These are phyloP conservation scores for Engraulis encrasicolus DNA, from an alignment of 2,113 vertebrate genomes.

Conservation along the genomic window DNA sequence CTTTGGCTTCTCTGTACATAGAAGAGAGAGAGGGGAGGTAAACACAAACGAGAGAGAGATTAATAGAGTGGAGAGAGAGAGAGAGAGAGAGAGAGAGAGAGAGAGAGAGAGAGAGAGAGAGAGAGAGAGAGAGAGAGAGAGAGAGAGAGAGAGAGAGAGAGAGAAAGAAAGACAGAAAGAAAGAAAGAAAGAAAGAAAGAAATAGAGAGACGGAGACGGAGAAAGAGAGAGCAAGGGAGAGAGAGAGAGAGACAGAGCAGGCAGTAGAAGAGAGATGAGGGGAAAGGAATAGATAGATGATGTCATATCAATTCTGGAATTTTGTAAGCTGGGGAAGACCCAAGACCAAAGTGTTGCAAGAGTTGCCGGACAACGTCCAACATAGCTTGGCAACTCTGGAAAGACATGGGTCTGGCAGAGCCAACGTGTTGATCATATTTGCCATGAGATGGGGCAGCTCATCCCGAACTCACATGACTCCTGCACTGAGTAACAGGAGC, in stretches of 20 bases:
- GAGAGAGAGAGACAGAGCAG: background rate
- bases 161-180: background rate
- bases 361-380: too few relatives aligned
- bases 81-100: background rate
- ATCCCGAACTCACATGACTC: too few relatives aligned
- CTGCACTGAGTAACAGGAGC: too few relatives aligned
- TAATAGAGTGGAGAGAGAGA: background rate
- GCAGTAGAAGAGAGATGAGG: background rate
- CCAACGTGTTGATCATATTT: too few relatives aligned
- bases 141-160: too few relatives aligned
- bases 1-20: slow-evolving; percentile 89
- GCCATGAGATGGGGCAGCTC: too few relatives aligned
- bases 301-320: too few relatives aligned
- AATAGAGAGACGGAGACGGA: background rate
- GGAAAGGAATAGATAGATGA: too few relatives aligned
- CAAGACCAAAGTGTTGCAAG: too few relatives aligned
- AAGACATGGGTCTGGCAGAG: background rate
- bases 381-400: too few relatives aligned
- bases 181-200: background rate
- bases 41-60: background rate
- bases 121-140: background rate
- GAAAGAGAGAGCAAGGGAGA: too few relatives aligned
- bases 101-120: background rate
- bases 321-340: too few relatives aligned
- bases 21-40: slow-evolving; percentile 26